Evolutionary conservation across 2,888 invertebrate species (phyloP).

Genomic region (Apantesis nais): DNA sequence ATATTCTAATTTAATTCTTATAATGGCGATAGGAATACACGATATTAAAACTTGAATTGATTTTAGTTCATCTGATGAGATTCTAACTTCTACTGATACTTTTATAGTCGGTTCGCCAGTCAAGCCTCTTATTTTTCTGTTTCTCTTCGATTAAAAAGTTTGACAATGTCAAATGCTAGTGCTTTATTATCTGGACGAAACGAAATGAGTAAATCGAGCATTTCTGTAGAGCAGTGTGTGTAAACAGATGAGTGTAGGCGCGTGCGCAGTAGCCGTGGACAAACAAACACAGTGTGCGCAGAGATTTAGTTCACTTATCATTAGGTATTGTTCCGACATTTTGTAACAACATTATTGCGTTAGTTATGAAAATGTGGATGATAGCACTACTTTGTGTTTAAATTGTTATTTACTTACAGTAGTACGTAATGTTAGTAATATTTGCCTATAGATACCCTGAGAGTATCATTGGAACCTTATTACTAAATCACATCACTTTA

Average conservation of each 20-base stretch:
- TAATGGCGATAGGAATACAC: no score
- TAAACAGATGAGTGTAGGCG: conserved; percentile 18
- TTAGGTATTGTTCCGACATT: conserved; percentile 20
- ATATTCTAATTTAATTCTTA: no score
- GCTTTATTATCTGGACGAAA: conserved; percentile 8
- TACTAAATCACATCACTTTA: no score
- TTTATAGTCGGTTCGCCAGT: no score
- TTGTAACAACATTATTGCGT: conserved; percentile 15
- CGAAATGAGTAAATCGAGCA: conserved; percentile 10
- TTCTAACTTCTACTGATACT: no score
- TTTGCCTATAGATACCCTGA: no score
- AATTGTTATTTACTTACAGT: neutral
- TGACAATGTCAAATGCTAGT: neutral
- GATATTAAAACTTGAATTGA: no score
- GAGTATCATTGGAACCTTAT: no score
- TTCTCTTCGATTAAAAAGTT: neutral
- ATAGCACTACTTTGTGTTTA: neutral
- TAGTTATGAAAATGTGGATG: neutral
- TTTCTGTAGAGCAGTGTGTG: conserved; percentile 19
- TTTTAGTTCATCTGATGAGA: no score
- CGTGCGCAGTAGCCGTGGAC: conserved; percentile 26
- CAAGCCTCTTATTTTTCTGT: neutral
- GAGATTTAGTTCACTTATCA: conserved; percentile 38
- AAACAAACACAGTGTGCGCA: conserved; percentile 30
- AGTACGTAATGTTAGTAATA: no score